Evolutionary conservation across 1,140 invertebrate genomes (phyloP).

Genomic region (Drusus annulatus): DNA sequence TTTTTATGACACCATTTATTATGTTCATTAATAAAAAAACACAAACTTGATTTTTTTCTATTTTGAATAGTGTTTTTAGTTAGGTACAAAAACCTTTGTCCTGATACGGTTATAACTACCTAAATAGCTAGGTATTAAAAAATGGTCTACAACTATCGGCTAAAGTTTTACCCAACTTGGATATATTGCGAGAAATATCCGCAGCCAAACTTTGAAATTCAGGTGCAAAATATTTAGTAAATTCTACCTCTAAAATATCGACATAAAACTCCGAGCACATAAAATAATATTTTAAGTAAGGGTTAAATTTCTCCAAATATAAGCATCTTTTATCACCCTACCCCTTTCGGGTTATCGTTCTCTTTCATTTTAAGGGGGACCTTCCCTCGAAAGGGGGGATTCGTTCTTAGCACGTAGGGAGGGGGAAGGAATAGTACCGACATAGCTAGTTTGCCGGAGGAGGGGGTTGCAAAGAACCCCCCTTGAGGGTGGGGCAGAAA

Average conservation of each 20-base stretch:
- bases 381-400: conserved; percentile 12
- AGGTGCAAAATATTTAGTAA: too few relatives aligned
- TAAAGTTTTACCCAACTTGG: too few relatives aligned
- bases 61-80: too few relatives aligned
- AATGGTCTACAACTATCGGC: too few relatives aligned
- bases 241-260: background rate
- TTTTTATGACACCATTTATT: too few relatives aligned
- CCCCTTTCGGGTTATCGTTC: conserved; percentile 9
- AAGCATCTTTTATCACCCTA: conserved; percentile 24
- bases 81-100: too few relatives aligned
- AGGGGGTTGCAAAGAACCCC: conserved; percentile 15
- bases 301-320: conserved; percentile 35
- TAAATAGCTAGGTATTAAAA: too few relatives aligned
- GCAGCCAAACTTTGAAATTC: too few relatives aligned
- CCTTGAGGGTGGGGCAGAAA: conserved; percentile 19
- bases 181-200: too few relatives aligned
- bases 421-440: background rate
- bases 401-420: conserved; percentile 31
- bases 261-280: background rate
- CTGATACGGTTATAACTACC: too few relatives aligned
- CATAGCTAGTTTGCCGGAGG: background rate
- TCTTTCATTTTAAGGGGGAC: conserved; percentile 14
- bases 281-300: background rate
- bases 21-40: too few relatives aligned
- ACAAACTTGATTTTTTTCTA: too few relatives aligned